Evolutionary conservation across 2,113 vertebrate genomes (phyloP), one percentile per base, ranked within the genome.

Genomic region (Ciconia maguari): DNA sequence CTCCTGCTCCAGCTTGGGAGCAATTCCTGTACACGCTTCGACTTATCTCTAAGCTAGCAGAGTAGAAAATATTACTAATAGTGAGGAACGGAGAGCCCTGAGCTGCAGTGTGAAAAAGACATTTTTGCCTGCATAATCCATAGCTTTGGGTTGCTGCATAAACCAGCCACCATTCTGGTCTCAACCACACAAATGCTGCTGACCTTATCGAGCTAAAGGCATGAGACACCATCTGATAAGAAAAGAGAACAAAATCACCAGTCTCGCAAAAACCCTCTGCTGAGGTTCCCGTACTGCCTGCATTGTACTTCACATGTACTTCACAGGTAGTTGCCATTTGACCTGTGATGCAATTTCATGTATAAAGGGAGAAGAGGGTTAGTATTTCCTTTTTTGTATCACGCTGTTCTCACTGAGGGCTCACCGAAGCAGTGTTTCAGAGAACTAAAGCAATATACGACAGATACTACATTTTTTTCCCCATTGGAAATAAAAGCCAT

Each of bases 11-110:
- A 72, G 57, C 70, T 57, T 51, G 62, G 68, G 29, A 95, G 84
- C 54, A 36, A 34, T 14, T 80, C 75, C n/a, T 0, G 0, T 51
- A 54, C 16, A 52, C 0, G 0, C 25, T 77, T 32, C 7, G 10
- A 61, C 38, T 80, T 51, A 69, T 66, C 27, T 54, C 78, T 48
- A 44, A 51, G 55, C 7, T 54, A 41, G 46, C 3, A 17, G 42
- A 94, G 83, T 48, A 7, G 42, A 55, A 89, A 46, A 15, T 4
- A 61, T 27, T 46, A 62, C 54, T 38, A 49, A 80, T 0, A 80
- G 26, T 7, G 68, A 93, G 48, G 11, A 91, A 42, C 1, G 4
- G 34, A 83, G 52, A 64, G 58, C 19, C 36, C 26, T 48, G 36
- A 94, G 66, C 49, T 87, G 27, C 13, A 87, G 19, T 38, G 36